phyloP scores from a whole-genome alignment of 2,113 vertebrate species.

The Cryptoleucopteryx plumbea region DNA sequence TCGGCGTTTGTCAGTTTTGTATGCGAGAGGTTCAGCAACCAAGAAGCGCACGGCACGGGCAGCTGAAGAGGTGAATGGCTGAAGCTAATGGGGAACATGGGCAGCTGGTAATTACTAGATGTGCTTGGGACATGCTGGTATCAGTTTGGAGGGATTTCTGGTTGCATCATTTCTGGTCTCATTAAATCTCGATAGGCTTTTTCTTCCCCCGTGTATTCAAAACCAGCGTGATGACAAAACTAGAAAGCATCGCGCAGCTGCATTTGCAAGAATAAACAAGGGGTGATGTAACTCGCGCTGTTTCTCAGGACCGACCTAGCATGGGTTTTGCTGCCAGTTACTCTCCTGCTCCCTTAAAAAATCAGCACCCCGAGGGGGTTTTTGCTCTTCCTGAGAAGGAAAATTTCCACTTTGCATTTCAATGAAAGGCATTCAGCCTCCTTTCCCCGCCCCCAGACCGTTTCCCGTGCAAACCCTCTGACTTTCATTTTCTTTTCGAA shows the following conservation, averaged over 20 bases:
- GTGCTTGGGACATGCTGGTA: background rate
- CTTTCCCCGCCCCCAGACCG: background rate
- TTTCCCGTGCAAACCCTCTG: background rate
- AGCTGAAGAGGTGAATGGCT: background rate
- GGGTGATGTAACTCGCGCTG: accelerated
- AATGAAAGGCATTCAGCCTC: background rate
- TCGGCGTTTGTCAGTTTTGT: background rate
- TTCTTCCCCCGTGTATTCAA: background rate
- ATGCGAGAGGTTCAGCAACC: background rate
- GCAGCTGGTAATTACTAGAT: background rate
- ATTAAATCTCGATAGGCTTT: background rate
- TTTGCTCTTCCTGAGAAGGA: background rate
- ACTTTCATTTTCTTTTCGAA: background rate
- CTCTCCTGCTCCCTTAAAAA: background rate
- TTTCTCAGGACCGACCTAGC: background rate
- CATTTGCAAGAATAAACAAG: background rate
- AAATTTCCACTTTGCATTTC: slow-evolving; percentile 1
- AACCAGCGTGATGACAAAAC: background rate
- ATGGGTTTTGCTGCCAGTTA: background rate
- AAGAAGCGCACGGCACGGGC: background rate
- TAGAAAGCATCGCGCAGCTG: background rate
- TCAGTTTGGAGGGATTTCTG: background rate
- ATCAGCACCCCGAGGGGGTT: background rate
- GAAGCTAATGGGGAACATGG: background rate
- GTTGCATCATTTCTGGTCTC: background rate